Percentiles rank a stretch among this genome's conserved stretches.
phyloP scores from a whole-genome alignment of 2,888 invertebrate species.

The Auanema sp. region DNA sequence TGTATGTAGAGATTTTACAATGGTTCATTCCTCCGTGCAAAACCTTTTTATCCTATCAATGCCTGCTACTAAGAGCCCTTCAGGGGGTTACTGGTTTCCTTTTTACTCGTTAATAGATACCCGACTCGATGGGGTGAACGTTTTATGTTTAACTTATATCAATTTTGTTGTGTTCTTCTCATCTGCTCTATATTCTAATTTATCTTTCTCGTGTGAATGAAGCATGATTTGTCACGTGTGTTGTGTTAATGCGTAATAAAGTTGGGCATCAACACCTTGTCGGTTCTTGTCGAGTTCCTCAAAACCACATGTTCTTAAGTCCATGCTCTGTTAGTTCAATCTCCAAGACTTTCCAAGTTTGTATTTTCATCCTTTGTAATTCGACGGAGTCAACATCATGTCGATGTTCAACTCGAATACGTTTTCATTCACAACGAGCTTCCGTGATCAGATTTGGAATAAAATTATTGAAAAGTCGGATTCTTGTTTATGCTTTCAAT shows the following conservation, averaged over 20 bases:
- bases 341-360: no score
- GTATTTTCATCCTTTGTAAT: no score
- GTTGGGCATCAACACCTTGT: no score
- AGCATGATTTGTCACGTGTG: slow-evolving; percentile 14
- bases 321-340: no score
- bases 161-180: slow-evolving; percentile 18
- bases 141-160: slow-evolving; percentile 15
- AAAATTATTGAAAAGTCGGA: not conserved
- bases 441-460: slow-evolving; percentile 5
- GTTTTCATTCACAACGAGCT: not conserved
- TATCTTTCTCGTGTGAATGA: slow-evolving; percentile 10
- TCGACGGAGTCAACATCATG: no score
- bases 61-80: not conserved
- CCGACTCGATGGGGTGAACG: slow-evolving; percentile 4
- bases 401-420: no score
- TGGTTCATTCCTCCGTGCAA: slow-evolving; percentile 3
- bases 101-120: not conserved
- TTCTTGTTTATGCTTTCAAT: not conserved
- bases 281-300: no score
- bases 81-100: not conserved
- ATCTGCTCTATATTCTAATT: slow-evolving; percentile 5
- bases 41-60: not conserved
- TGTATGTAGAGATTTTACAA: no score
- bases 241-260: slow-evolving; percentile 14
- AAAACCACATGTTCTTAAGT: no score